Evolutionary conservation across 2,797 vertebrate species (phyloP).

Genomic region (Enteromius unitaeniatus): DNA sequence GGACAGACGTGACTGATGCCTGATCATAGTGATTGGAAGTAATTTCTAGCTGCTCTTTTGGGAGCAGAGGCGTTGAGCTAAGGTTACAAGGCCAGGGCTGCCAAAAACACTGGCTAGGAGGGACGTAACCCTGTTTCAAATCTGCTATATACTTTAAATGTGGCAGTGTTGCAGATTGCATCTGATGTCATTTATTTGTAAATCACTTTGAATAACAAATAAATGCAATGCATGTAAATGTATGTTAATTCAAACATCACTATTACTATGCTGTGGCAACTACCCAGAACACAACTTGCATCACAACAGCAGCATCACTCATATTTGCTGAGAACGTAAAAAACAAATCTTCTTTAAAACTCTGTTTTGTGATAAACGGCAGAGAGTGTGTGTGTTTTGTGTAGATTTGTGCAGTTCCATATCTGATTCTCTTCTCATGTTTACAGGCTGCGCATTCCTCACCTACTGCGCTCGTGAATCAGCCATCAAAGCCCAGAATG

Average conservation of each 20-base stretch:
- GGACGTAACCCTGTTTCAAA: background rate
- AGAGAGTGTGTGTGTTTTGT: constrained; percentile 17
- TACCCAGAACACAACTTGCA: background rate
- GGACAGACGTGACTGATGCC: constrained; percentile 24
- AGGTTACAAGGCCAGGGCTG: constrained; percentile 44
- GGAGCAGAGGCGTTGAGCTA: constrained; percentile 21
- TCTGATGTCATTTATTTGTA: background rate
- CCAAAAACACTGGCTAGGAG: constrained; percentile 17
- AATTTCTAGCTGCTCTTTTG: background rate
- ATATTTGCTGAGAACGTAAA: background rate
- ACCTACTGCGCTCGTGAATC: constrained; percentile 61
- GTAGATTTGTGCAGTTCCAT: constrained; percentile 47
- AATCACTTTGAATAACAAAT: background rate
- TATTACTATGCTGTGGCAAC: background rate
- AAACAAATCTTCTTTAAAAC: background rate
- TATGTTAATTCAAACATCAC: background rate
- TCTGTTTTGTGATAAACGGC: constrained; percentile 8
- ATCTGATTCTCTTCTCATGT: constrained; percentile 55
- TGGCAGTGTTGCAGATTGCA: background rate
- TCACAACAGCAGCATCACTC: background rate
- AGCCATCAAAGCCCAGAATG: constrained; percentile 63
- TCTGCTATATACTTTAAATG: background rate
- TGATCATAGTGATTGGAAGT: constrained; percentile 26
- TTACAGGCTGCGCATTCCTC: constrained; percentile 60
- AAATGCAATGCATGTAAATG: background rate